A percentile compares a stretch with the other conserved stretches of the same genome.
Conservation (phyloP, 2,888 invertebrate genomes). For the Cecidostiba fungosa region DNA sequence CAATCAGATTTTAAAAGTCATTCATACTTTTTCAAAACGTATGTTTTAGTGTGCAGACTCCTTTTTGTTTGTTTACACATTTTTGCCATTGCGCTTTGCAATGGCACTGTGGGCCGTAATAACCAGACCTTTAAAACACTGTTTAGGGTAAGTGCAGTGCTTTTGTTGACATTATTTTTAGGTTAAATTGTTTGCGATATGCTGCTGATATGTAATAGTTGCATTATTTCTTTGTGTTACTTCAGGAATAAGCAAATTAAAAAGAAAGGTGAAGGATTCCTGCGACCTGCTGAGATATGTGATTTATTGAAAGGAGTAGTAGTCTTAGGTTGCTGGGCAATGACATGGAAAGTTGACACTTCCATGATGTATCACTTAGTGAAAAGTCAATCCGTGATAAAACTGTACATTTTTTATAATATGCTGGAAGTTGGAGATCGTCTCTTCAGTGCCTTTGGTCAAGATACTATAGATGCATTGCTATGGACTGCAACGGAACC, state of each 20-base stretch:
- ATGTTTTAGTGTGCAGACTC: slow-evolving; percentile 93
- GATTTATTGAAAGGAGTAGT: slow-evolving; percentile 97
- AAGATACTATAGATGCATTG: slow-evolving; percentile 98
- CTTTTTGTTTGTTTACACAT: slow-evolving; percentile 98
- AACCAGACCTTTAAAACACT: slow-evolving; percentile 87
- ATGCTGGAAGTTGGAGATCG: slow-evolving; percentile 99
- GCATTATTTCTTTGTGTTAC: slow-evolving; percentile 36
- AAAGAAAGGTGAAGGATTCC: slow-evolving; percentile 75
- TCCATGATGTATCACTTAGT: slow-evolving; percentile 99
- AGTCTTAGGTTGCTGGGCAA: slow-evolving; percentile 89
- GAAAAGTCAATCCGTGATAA: slow-evolving; percentile 99
- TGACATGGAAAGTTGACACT: slow-evolving; percentile 96
- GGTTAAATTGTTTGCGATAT: not conserved
- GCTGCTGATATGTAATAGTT: not conserved
- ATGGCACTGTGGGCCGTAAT: slow-evolving; percentile 92
- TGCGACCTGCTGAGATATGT: slow-evolving; percentile 96
- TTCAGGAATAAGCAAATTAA: slow-evolving; percentile 70
- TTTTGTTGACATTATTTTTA: not conserved
- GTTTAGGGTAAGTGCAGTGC: slow-evolving; percentile 84
- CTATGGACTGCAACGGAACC: slow-evolving; percentile 99
- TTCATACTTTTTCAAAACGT: not conserved
- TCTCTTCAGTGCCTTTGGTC: slow-evolving; percentile 97
- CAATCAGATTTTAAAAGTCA: not conserved
- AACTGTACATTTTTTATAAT: slow-evolving; percentile 99
- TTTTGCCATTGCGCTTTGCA: slow-evolving; percentile 95